A percentile compares a stretch with the other conserved stretches of the same genome.
Evolutionary conservation across 2,888 invertebrate genomes (phyloP).

Genomic region (Incurvaria masculella): DNA sequence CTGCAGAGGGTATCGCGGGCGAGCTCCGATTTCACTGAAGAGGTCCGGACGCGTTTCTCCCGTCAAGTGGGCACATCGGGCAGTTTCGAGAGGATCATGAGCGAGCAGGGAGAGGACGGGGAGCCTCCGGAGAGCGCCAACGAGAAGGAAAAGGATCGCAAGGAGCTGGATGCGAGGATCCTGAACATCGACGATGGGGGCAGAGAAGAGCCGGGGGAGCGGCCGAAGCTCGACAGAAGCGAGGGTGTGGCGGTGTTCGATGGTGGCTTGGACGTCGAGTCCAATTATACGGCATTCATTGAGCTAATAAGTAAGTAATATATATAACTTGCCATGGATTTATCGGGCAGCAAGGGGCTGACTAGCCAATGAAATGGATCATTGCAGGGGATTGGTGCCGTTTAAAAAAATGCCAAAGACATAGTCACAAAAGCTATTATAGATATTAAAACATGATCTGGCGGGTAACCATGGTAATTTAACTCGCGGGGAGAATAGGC

Average conservation of each 20-base stretch:
- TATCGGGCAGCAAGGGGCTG: too few relatives aligned
- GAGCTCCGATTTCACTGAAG: neutral
- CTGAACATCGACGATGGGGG: constrained; percentile 2
- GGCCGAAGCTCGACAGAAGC: constrained; percentile 16
- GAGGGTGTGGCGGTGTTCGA: constrained; percentile 39
- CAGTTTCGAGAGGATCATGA: constrained; percentile 2
- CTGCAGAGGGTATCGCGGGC: neutral
- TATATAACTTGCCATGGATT: neutral
- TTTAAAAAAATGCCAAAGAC: too few relatives aligned
- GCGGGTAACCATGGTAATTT: too few relatives aligned
- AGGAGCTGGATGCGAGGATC: neutral
- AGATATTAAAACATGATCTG: too few relatives aligned
- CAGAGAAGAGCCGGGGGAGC: constrained; percentile 6
- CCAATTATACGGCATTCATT: constrained; percentile 83
- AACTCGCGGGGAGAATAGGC: too few relatives aligned
- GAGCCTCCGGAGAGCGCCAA: neutral
- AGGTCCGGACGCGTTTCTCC: neutral
- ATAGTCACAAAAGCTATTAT: too few relatives aligned
- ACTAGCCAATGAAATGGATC: too few relatives aligned
- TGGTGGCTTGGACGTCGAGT: constrained; percentile 69
- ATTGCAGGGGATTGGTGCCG: too few relatives aligned
- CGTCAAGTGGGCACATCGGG: neutral
- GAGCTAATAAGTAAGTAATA: constrained; percentile 78
- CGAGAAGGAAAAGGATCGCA: neutral
- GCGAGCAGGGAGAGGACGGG: neutral